Evolutionary conservation across 2,797 vertebrate genomes (phyloP), one percentile per base, ranked within the genome.

Genomic region (Lutjanus argentimaculatus): DNA sequence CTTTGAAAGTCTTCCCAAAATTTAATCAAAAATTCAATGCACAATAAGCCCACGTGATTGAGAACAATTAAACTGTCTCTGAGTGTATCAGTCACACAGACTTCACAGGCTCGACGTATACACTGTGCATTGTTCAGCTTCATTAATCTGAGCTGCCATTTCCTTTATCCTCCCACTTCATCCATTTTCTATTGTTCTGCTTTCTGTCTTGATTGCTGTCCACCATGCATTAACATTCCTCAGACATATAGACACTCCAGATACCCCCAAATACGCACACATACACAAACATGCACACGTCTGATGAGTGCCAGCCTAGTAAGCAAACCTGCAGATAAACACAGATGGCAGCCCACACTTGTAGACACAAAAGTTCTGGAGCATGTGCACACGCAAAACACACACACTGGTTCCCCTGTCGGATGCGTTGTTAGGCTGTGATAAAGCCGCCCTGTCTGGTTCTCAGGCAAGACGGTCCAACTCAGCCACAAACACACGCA

Each of bases 161-260:
- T 74, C 63, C 74, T 82, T 85, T 69, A 77, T 77, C 72, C 81
- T 70, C 73, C 79, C 61, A 69, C 70, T 53, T 72, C 73, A 82
- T 85, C 75, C 59, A 72, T 73, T 86, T 70, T 59, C 87, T 71
- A 68, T 90, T 89, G 88, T 90, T 81, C 55, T 59, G 61, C 71
- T 80, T 43, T 74, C 43, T 42, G 77, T 58, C 71, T 22, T 85
- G 68, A 86, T 86, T 85, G 77, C 72, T 57, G 72, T 72, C 22
- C 48, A 16, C 78, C 22, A 53, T 66, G 64, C 80, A 84, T 89
- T 88, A 85, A 79, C 82, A 86, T 88, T 86, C 72, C 70, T 74
- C 52, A 74, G 82, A 85, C 75, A 25, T 51, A 76, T 30, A 75
- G 1, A 79, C 67, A 68, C 30, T 53, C 45, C 73, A 21, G 36